Base-by-base conservation (phyloP, 2,888 invertebrate species). In the Notodonta ziczac region DNA sequence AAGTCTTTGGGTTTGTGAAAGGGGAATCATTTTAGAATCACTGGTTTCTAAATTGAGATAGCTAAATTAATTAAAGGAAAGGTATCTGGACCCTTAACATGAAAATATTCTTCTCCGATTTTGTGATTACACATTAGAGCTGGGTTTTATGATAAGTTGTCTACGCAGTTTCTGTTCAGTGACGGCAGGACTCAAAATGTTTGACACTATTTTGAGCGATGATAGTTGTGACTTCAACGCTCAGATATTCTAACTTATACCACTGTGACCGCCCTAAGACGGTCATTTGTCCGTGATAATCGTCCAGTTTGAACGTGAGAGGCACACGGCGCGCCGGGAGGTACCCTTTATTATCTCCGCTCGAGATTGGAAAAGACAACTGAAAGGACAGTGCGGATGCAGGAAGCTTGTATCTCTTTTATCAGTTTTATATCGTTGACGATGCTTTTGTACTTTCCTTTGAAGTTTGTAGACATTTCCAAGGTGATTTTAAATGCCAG, bases 211-310 rank as follows among this genome's bases (percentile, higher is more conserved):
- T 35, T 35, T 35, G 4, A 35, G 35, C 7, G 42, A 10, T 10
- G 42, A 42, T 42, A 42, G 42, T 5, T 35, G 35, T 42, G 42
- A 42, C 10, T 9, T 42, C 4, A 42, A 10, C 67, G 66, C 68
- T 63, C 0, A 4, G 2, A 44, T 53, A 67, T 66, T 39, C 5
- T 62, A 58, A 14, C 72, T 84, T 81, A 67, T n/a, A 67, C 78
- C 83, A 66, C 6, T 59, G 13, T 13, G 56, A 14, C 62, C 70
- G 72, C 78, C 82, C 82, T 85, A 86, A 90, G 89, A 86, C 88
- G 89, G 89, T 90, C 90, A 91, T 91, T 90, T 91, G 82, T 84
- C 88, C 90, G 89, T 91, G 86, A 91, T 91, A 91, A 91, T 91
- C 90, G 89, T 80, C 82, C 79, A 81, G 86, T 84, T 88, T 82